A percentile compares a stretch with the other conserved stretches of the same genome.
Conservation (phyloP, 2,113 vertebrate species). For the Hippoglossus stenolepis region DNA sequence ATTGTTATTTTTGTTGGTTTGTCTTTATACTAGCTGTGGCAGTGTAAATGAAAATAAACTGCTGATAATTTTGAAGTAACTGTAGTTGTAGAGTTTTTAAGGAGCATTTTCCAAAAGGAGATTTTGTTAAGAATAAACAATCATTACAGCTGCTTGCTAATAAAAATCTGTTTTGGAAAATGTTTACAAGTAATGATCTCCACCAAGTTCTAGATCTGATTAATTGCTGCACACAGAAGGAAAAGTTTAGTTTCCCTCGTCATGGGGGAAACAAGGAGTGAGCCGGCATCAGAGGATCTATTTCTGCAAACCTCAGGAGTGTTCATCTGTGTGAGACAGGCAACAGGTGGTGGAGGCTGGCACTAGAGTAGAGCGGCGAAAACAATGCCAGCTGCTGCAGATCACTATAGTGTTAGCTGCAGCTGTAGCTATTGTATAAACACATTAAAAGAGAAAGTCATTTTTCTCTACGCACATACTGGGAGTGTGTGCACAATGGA, state of each 20-base stretch:
- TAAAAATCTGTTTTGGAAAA: not conserved
- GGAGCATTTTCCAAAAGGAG: not conserved
- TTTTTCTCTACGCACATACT: not conserved
- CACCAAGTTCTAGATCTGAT: not conserved
- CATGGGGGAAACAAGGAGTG: not conserved
- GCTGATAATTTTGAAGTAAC: too few relatives aligned
- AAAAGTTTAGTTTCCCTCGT: not conserved
- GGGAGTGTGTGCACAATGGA: constrained; percentile 7
- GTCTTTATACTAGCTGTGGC: too few relatives aligned
- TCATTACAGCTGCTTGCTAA: too few relatives aligned
- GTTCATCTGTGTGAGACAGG: constrained; percentile 48
- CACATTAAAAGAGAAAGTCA: not conserved
- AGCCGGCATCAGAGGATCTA: constrained; percentile 24
- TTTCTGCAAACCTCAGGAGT: constrained; percentile 46
- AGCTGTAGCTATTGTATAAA: constrained; percentile 27
- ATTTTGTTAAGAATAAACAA: too few relatives aligned
- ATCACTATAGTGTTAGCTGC: constrained; percentile 27
- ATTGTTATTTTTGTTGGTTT: too few relatives aligned
- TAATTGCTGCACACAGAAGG: not conserved
- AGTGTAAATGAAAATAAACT: too few relatives aligned
- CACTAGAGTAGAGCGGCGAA: constrained; percentile 30
- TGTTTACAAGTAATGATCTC: not conserved
- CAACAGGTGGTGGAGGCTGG: constrained; percentile 60
- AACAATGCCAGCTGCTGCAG: constrained; percentile 63
- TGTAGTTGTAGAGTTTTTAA: not conserved